A percentile compares a stretch with the other conserved stretches of the same genome.
These are phyloP conservation scores for Silurus asotus DNA, from an alignment of 2,113 vertebrate species.

Conservation along the genomic window DNA sequence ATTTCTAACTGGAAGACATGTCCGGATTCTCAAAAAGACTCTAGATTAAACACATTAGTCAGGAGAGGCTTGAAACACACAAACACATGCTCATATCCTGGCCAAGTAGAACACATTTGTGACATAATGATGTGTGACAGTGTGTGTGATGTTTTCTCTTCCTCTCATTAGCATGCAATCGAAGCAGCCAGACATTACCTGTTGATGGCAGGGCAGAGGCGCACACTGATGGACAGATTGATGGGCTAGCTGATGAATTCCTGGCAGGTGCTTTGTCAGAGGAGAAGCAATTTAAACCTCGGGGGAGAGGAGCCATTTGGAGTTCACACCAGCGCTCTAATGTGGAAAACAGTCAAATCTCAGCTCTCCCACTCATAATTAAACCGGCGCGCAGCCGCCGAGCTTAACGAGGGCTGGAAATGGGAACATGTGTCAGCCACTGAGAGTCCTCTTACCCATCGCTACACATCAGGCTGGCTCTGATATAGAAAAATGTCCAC, in stretches of 20 bases:
- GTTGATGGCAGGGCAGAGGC: slow-evolving; percentile 73
- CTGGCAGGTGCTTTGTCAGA: slow-evolving; percentile 83
- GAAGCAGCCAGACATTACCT: slow-evolving; percentile 72
- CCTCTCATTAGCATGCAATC: slow-evolving; percentile 75
- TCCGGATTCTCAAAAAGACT: slow-evolving; percentile 30
- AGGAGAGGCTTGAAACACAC: slow-evolving; percentile 24
- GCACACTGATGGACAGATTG: slow-evolving; percentile 79
- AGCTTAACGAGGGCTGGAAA: slow-evolving; percentile 61
- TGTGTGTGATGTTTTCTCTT: slow-evolving; percentile 75
- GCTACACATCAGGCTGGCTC: slow-evolving; percentile 67
- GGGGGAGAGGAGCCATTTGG: slow-evolving; percentile 71
- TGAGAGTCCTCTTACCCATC: slow-evolving; percentile 55
- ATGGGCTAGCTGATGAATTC: slow-evolving; percentile 76
- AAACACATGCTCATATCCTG: slow-evolving; percentile 32
- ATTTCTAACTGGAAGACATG: slow-evolving; percentile 21
- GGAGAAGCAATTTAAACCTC: slow-evolving; percentile 76
- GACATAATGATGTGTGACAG: slow-evolving; percentile 72
- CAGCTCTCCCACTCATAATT: slow-evolving; percentile 55
- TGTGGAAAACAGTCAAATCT: slow-evolving; percentile 59
- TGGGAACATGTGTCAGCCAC: slow-evolving; percentile 59
- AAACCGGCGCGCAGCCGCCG: slow-evolving; percentile 55
- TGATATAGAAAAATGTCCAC: slow-evolving; percentile 77
- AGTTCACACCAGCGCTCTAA: slow-evolving; percentile 61
- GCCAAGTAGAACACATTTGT: slow-evolving; percentile 71
- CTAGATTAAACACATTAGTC: slow-evolving; percentile 44